These are phyloP conservation scores for Stenichneumon culpator DNA, from an alignment of 2,888 invertebrate species.

Conservation along the genomic window DNA sequence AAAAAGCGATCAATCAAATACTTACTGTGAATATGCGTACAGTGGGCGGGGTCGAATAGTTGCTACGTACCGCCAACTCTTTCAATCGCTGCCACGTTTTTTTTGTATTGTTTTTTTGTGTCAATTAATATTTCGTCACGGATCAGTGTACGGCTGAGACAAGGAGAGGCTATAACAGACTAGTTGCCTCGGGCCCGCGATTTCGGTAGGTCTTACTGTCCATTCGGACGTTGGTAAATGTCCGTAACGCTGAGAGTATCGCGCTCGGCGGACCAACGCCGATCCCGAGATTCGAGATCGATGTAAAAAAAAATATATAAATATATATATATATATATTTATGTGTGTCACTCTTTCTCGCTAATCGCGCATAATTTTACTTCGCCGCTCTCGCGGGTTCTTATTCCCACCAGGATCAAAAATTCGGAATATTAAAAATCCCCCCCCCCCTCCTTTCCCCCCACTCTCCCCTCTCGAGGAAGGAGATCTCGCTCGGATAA, in stretches of 20 bases:
- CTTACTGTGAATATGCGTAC: not conserved
- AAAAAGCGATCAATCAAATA: constrained; percentile 19
- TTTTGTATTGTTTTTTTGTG: constrained; percentile 71
- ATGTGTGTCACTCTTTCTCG: constrained; percentile 22
- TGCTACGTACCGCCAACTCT: constrained; percentile 22
- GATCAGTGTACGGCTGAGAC: constrained; percentile 74
- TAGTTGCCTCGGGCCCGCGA: constrained; percentile 33
- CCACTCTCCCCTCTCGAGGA: not conserved
- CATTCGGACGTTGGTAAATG: constrained; percentile 34
- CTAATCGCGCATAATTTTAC: constrained; percentile 41
- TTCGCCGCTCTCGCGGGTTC: constrained; percentile 20
- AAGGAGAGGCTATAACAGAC: constrained; percentile 56
- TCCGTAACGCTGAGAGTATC: constrained; percentile 27
- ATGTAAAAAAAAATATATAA: constrained; percentile 22
- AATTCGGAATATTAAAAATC: constrained; percentile 2
- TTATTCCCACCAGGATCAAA: constrained; percentile 15
- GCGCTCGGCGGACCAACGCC: constrained; percentile 3
- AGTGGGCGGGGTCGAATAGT: constrained; percentile 10
- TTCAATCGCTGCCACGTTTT: constrained; percentile 25
- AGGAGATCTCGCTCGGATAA: constrained; percentile 50
- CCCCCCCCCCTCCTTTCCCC: not conserved
- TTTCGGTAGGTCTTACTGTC: constrained; percentile 22
- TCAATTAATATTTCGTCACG: constrained; percentile 83
- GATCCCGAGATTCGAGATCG: not conserved
- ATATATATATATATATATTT: constrained; percentile 36